These are phyloP conservation scores for Phylloscopus collybita DNA, from an alignment of 2,797 vertebrate genomes.

Conservation along the genomic window DNA sequence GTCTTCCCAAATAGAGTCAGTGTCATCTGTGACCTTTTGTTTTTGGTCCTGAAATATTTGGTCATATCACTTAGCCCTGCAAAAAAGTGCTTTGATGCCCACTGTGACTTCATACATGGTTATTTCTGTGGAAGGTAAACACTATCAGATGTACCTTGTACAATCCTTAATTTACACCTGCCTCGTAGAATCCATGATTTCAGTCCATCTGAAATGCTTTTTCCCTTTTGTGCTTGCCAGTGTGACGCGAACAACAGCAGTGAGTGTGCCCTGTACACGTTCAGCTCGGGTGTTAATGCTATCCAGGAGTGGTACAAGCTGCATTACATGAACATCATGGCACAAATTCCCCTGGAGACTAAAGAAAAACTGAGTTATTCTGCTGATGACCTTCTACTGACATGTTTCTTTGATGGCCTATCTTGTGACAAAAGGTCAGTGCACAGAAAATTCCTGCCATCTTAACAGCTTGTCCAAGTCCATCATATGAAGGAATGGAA, in stretches of 20 bases:
- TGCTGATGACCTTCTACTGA: constrained; percentile 78
- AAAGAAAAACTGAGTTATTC: constrained; percentile 82
- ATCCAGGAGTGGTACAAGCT: constrained; percentile 86
- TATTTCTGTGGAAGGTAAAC: not conserved
- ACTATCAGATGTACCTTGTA: not conserved
- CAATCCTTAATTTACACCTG: not conserved
- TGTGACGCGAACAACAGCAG: constrained; percentile 74
- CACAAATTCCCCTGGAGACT: constrained; percentile 78
- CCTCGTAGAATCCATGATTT: not conserved
- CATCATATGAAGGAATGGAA: not conserved
- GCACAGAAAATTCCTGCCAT: not conserved
- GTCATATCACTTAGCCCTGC: not conserved
- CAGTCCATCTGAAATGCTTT: not conserved
- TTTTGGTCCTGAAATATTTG: not conserved
- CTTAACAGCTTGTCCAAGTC: not conserved
- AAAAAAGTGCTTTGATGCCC: not conserved
- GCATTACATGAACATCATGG: constrained; percentile 86
- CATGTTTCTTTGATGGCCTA: constrained; percentile 80
- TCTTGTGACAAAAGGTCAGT: constrained; percentile 82
- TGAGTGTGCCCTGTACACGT: constrained; percentile 79
- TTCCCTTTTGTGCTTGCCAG: constrained; percentile 58
- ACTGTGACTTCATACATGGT: fast-evolving
- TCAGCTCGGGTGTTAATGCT: constrained; percentile 82
- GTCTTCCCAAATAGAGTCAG: not conserved
- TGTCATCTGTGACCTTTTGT: not conserved